These are phyloP conservation scores for Axis porcinus DNA, from an alignment of 2,113 vertebrate genomes.

Conservation along the genomic window DNA sequence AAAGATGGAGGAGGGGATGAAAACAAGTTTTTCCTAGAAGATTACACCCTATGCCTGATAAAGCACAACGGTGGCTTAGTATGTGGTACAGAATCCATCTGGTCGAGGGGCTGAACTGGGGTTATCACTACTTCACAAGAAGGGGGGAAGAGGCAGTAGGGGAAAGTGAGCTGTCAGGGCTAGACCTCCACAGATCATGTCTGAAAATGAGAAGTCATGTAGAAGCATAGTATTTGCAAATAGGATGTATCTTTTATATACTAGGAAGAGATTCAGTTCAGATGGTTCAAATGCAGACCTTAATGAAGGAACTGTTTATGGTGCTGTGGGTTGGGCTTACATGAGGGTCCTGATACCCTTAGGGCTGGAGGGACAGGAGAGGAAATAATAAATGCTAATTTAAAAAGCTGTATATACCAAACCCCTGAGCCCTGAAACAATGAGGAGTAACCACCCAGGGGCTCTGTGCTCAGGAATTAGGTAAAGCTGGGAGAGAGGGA, in stretches of 20 bases:
- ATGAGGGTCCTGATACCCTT: background rate
- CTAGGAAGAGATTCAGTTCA: background rate
- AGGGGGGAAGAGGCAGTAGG: background rate
- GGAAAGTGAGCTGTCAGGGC: background rate
- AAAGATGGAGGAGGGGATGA: background rate
- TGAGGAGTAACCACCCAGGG: background rate
- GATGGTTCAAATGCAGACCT: background rate
- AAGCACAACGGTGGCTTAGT: fast-evolving
- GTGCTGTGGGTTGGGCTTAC: background rate
- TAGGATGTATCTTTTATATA: background rate
- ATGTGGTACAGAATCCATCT: background rate
- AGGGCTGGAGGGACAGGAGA: background rate
- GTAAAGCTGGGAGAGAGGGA: background rate
- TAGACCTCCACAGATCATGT: no score
- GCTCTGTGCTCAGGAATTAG: background rate
- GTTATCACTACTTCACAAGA: background rate
- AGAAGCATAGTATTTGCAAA: background rate
- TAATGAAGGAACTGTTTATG: background rate
- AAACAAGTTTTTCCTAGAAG: background rate
- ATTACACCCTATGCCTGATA: background rate
- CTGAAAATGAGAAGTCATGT: background rate
- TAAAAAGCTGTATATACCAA: background rate
- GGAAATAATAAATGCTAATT: background rate
- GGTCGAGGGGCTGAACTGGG: background rate
- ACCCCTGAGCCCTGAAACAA: background rate